Evolutionary conservation across 2,113 vertebrate species (phyloP), one percentile per base, ranked within the genome.

Genomic region (Anguilla japonica): DNA sequence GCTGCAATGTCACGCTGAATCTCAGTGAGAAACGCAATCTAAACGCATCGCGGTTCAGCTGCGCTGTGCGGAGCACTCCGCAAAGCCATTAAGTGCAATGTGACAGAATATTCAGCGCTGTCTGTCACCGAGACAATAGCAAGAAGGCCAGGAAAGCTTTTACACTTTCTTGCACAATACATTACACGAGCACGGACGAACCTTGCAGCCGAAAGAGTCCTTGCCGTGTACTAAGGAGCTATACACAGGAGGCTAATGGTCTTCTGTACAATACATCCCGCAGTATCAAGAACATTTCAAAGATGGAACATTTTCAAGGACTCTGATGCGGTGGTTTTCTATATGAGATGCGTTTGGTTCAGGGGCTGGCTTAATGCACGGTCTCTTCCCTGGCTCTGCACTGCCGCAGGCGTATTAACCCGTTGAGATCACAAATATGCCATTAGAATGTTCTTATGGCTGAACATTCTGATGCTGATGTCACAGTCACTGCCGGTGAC

Each of bases 91-190:
- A 67, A 82, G 29, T 40, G 34, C 41, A 89, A 56, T 81, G 82
- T 78, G 85, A 90, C 87, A 86, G 84, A 14, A 50, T 81, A 84
- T 15, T 78, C 60, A 53, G 14, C 87, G 81, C 67, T 41, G 75
- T 14, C 18, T 57, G 75, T 29, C 53, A 79, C 46, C 0, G n/a
- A 0, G 20, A 56, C 82, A 41, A 41, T 78, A 41, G 56, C 14
- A 83, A 75, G 67, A 34, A 41, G 29, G 75, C 60, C 46, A 63
- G 79, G 41, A 78, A 79, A 83, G 56, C 39, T 71, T 56, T 39
- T 43, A 26, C n/a, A 57, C 83, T 75, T 5, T 84, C 34, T 84
- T 18, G 71, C 41, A 46, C n/a, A 29, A 40, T 81, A 13, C 71
- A 75, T 34, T 8, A 26, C 26, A 26, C 60, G 8, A 26, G 18